These are phyloP conservation scores for rabbit (Oryctolagus cuniculus) DNA, from an alignment of 2,113 vertebrate species.

Conservation along the genomic window mOryCun1.1 NC_091432.1:203543001-203543500, in stretches of 20 bases:
- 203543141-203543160: constrained; percentile 35
- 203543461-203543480: neutral
- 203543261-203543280: constrained; percentile 81
- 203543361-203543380: constrained; percentile 6
- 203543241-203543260: constrained; percentile 64
- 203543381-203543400: neutral
- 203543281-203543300: constrained; percentile 75
- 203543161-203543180: neutral
- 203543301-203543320: constrained; percentile 63
- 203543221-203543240: constrained; percentile 68
- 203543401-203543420: too few species aligned
- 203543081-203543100: neutral
- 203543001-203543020: neutral
- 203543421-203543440: too few species aligned
- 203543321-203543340: constrained; percentile 71
- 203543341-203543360: constrained; percentile 49
- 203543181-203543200: constrained; percentile 47
- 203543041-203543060: neutral
- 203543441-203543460: too few species aligned
- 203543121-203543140: neutral
- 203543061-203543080: neutral
- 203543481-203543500: constrained; percentile 40
- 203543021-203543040: constrained; percentile 6
- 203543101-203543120: constrained; percentile 23
- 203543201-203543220: constrained; percentile 52